Evolutionary conservation across 2,888 invertebrate genomes (phyloP), one percentile per base, ranked within the genome.

Genomic region (Xestobium rufovillosum): DNA sequence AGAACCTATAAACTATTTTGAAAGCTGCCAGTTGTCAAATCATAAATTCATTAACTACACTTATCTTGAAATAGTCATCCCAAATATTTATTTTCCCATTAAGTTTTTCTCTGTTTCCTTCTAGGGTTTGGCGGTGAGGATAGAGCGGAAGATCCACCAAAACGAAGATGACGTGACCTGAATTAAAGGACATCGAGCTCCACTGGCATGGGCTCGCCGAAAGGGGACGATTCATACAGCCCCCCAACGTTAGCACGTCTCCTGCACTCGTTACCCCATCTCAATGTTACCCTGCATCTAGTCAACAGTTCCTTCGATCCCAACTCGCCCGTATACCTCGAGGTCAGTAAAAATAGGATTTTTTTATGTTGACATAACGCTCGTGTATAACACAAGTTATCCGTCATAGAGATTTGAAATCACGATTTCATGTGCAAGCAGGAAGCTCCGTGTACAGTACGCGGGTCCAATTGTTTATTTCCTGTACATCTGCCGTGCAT

Each of bases 281-380:
- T 91, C 64, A 91, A 94, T 68, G 86, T 91, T 59, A 83, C 86
- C 55, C 80, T 92, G 59, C 85, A 88, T 63, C 76, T 78, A 55
- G 89, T 91, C 68, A 91, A 92, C 69, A 85, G 82, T 60, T 89
- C 90, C 46, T 94, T 94, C 69, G 83, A 88, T 59, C 91, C 90
- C 31, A 78, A 83, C 56, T 88, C 88, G 60, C 83, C 86, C 54
- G 78, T 87, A 50, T 95, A 95, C 69, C 75, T 89, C 52, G 92
- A 94, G 83, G 89, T 88, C 65, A 70, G 71, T 53, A 12, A 27
- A 10, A n/a, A n/a, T n/a, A n/a, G n/a, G n/a, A n/a, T n/a, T n/a
- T n/a, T n/a, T n/a, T n/a, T n/a, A n/a, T n/a, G n/a, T n/a, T n/a
- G n/a, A n/a, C n/a, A n/a, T n/a, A n/a, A n/a, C n/a, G n/a, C n/a